Conservation (phyloP, 2,113 vertebrate species). For the Malurus alboscapulatus region DNA sequence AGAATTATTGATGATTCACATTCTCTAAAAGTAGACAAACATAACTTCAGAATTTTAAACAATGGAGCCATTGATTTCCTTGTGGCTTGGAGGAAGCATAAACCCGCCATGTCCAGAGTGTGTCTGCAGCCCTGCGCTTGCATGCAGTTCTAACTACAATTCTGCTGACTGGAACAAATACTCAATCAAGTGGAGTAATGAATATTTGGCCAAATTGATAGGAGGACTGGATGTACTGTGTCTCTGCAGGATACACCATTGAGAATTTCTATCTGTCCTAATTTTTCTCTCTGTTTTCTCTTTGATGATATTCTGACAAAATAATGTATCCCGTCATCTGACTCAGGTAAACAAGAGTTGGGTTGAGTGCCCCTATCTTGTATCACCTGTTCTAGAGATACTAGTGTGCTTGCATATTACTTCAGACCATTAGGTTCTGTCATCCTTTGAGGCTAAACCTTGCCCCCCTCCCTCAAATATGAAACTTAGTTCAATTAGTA, state of each 20-base stretch:
- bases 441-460: not conserved
- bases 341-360: not conserved
- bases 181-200: not conserved
- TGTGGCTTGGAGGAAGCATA: not conserved
- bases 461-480: not conserved
- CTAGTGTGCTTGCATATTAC: rapidly evolving
- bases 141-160: not conserved
- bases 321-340: not conserved
- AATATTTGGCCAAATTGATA: not conserved
- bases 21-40: not conserved
- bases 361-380: not conserved
- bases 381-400: not conserved
- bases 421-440: not conserved
- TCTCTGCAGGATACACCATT: not conserved
- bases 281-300: not conserved
- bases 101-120: not conserved
- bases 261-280: not conserved
- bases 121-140: not conserved
- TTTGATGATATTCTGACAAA: not conserved
- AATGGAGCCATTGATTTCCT: not conserved
- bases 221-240: not conserved
- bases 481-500: not conserved
- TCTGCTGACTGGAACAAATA: not conserved
- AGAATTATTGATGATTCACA: not conserved
- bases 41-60: not conserved